Evolutionary conservation across 1,140 invertebrate genomes (phyloP).

Genomic region (Luehdorfia chinensis): DNA sequence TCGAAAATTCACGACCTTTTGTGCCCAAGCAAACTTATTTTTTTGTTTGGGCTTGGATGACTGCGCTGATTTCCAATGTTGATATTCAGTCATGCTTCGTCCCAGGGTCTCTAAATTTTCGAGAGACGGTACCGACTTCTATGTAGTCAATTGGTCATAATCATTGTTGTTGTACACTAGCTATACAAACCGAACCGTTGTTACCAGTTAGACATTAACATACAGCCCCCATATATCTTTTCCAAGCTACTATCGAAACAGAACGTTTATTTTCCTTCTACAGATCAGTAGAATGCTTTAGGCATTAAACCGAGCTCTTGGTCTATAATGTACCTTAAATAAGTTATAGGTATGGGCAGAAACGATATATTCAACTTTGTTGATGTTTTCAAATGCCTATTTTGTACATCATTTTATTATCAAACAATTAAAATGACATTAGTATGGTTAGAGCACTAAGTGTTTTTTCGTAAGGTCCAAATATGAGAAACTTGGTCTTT

Average conservation of each 20-base stretch:
- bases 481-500: too few species aligned
- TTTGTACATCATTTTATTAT: too few species aligned
- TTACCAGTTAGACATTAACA: conserved; percentile 54
- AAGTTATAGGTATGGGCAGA: too few species aligned
- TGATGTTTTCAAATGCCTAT: too few species aligned
- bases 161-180: conserved; percentile 43
- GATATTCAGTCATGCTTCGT: too few species aligned
- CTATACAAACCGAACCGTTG: conserved; percentile 40
- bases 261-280: neutral
- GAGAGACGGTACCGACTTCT: conserved; percentile 18
- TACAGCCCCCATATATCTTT: conserved; percentile 18
- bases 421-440: too few species aligned
- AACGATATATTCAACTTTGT: too few species aligned
- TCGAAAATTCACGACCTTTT: conserved; percentile 17
- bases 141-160: conserved; percentile 53
- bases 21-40: too few species aligned
- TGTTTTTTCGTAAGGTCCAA: too few species aligned
- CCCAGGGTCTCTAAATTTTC: conserved; percentile 15
- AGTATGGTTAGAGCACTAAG: too few species aligned
- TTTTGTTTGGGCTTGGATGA: too few species aligned
- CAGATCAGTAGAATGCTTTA: neutral
- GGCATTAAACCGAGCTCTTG: conserved; percentile 1
- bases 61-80: too few species aligned
- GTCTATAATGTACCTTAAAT: neutral
- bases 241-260: conserved; percentile 5